Conservation (phyloP, 1,140 invertebrate genomes). For the Aphidius ervi region DNA sequence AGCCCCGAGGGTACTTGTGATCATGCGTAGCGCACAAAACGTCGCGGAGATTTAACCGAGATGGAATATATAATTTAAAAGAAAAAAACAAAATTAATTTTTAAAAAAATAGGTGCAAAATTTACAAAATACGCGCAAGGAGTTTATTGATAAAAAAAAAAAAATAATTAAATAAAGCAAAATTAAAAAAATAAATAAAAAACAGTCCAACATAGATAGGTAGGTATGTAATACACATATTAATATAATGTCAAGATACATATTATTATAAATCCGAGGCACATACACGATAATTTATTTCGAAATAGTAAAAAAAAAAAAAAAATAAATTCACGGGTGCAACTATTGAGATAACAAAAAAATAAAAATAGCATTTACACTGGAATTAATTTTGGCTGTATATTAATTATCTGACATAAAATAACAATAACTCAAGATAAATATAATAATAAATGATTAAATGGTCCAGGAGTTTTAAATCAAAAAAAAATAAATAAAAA, state of each 20-base stretch:
- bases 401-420: no score
- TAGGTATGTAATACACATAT: conserved; percentile 24
- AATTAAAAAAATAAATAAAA: conserved; percentile 12
- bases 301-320: no score
- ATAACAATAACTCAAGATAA: no score
- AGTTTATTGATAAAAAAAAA: conserved; percentile 9
- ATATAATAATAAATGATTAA: neutral
- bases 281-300: no score
- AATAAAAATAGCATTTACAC: no score
- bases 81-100: neutral
- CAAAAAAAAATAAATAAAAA: neutral
- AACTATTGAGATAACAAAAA: no score
- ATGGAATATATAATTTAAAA: neutral
- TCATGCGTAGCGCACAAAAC: conserved; percentile 24
- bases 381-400: no score
- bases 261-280: conserved; percentile 17
- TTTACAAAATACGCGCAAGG: conserved; percentile 10
- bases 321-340: no score
- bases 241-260: conserved; percentile 25
- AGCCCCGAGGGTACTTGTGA: conserved; percentile 10
- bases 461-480: neutral
- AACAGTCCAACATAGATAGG: conserved; percentile 23
- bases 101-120: conserved; percentile 10
- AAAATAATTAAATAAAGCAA: conserved; percentile 3
- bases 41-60: conserved; percentile 10